Evolutionary conservation across 2,113 vertebrate genomes (phyloP).

Genomic region (Cynoglossus semilaevis): DNA sequence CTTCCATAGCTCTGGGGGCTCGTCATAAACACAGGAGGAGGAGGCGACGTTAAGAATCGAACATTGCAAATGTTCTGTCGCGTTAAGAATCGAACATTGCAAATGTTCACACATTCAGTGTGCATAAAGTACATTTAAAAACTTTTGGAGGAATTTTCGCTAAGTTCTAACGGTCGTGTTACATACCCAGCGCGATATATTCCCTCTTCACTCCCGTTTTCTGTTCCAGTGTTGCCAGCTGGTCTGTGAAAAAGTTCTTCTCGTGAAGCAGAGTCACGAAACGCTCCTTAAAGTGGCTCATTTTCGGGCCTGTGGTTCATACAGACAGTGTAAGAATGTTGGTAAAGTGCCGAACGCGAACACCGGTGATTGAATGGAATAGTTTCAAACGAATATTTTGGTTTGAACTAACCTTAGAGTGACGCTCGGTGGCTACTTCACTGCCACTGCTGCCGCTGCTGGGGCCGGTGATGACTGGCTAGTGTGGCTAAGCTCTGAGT

Average conservation of each 20-base stretch:
- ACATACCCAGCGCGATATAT: slow-evolving; percentile 82
- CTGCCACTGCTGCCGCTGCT: neutral
- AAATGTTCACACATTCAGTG: neutral
- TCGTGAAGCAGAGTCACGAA: slow-evolving; percentile 78
- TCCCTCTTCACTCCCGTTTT: slow-evolving; percentile 81
- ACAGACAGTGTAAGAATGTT: neutral
- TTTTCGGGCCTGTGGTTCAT: slow-evolving; percentile 42
- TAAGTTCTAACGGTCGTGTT: neutral
- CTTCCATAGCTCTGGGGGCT: too few species aligned
- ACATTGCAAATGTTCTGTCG: too few species aligned
- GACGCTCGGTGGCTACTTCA: neutral
- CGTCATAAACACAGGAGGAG: too few species aligned
- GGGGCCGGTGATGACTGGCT: too few species aligned
- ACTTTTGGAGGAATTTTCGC: neutral
- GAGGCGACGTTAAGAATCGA: too few species aligned
- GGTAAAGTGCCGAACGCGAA: neutral
- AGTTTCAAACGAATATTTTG: neutral
- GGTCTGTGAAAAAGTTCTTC: slow-evolving; percentile 79
- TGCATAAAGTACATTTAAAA: neutral
- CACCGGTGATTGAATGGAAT: fast-evolving
- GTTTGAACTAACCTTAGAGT: neutral
- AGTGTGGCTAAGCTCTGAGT: too few species aligned
- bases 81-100: too few species aligned
- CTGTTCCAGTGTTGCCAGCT: slow-evolving; percentile 76
- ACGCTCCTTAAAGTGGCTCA: slow-evolving; percentile 73